Base-by-base conservation (phyloP, 2,888 invertebrate genomes). In the Eurois occulta region DNA sequence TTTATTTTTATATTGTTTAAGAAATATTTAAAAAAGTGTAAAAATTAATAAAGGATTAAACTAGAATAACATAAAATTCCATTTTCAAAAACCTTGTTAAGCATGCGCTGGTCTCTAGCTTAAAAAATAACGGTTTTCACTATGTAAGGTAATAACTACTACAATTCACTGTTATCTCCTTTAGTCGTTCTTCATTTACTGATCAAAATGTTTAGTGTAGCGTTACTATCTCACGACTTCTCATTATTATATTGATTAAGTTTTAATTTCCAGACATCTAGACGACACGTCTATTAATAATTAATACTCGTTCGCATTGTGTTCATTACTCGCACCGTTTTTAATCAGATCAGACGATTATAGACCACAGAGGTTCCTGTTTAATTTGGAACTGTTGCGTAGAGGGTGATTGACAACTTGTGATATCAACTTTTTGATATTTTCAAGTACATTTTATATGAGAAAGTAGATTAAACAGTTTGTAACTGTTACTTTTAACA, bases 231-330 rank as follows among this genome's bases (percentile, higher is more conserved):
- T 74, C 43, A 32, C 38, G 55, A 77, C 72, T 75, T 86, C 69
- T 86, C 83, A 78, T 84, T 86, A 86, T 83, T 72, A 86, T 86
- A 86, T 86, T 78, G 84, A 86, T 84, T 72, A 78, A 71, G 65
- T 83, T 78, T 86, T 86, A 83, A 72, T 85, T 85, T 77, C 67
- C 77, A 83, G 86, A 85, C 67, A 83, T 71, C 52, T 75, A 83
- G 83, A 86, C 86, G 84, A 84, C 78, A 84, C 84, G 84, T 83
- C 83, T 78, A 80, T 85, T 87, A 78, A 85, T 87, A 78, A 80
- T 85, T 87, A 78, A 85, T 87, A 81, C 78, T 70, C 70, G 64
- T 86, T 81, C 64, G 72, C 62, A 84, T 84, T 84, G 84, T 84
- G 86, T 84, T 84, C 86, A 70, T 78, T 84, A 66, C 78, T 74